Conservation (phyloP, 2,113 vertebrate species). For the Heterotis niloticus region DNA sequence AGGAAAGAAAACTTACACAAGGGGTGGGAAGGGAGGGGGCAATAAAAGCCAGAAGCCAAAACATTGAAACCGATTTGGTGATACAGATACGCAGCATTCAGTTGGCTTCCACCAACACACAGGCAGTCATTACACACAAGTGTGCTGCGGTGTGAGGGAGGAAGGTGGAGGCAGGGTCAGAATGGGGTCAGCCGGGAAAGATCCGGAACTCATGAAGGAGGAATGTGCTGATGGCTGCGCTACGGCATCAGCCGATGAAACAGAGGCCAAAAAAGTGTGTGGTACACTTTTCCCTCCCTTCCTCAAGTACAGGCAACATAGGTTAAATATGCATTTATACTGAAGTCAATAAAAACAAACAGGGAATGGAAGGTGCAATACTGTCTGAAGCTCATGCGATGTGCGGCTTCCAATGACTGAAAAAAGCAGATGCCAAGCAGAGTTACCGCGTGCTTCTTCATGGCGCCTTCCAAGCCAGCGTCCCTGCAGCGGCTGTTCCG, state of each 20-base stretch:
- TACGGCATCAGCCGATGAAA: conserved; percentile 35
- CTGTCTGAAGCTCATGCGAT: conserved; percentile 70
- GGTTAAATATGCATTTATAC: conserved; percentile 56
- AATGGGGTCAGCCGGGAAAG: conserved; percentile 31
- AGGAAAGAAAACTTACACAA: conserved; percentile 41
- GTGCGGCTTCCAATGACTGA: conserved; percentile 63
- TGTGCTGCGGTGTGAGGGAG: conserved; percentile 15
- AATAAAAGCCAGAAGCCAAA: conserved; percentile 42
- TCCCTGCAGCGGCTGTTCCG: conserved; percentile 67
- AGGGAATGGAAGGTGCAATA: conserved; percentile 48
- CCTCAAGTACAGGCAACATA: conserved; percentile 50
- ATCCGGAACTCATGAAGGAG: conserved; percentile 38
- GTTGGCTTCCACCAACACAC: conserved; percentile 47
- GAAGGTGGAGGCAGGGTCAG: conserved; percentile 25
- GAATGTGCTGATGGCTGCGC: conserved; percentile 27
- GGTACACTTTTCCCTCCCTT: conserved; percentile 47
- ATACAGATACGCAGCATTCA: conserved; percentile 39
- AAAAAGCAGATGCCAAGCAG: conserved; percentile 56
- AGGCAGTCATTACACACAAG: conserved; percentile 38
- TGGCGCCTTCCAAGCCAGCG: conserved; percentile 50
- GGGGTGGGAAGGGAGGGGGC: conserved; percentile 27
- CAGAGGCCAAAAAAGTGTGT: conserved; percentile 38
- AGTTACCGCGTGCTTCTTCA: conserved; percentile 72
- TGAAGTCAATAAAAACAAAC: conserved; percentile 58
- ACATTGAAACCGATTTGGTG: conserved; percentile 27